Percentiles rank a stretch among this genome's conserved stretches.
These are phyloP conservation scores for Netelia melanura DNA, from an alignment of 2,888 invertebrate genomes.

Conservation along the genomic window DNA sequence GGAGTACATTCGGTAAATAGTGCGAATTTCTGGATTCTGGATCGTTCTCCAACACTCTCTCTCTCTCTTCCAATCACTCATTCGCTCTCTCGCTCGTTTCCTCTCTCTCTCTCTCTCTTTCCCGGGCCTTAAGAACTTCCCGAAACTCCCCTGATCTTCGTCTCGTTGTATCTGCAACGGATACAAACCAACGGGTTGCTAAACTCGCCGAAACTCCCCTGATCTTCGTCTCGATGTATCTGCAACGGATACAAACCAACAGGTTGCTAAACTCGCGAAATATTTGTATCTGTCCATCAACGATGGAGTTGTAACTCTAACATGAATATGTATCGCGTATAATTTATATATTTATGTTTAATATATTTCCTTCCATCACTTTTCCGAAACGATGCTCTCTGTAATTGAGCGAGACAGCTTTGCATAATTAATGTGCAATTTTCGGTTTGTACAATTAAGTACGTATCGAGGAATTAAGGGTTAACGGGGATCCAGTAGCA, in stretches of 20 bases:
- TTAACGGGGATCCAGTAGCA: too few relatives aligned
- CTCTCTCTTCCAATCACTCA: conserved; percentile 6
- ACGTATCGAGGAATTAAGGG: too few relatives aligned
- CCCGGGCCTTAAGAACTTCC: conserved; percentile 59
- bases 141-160: conserved; percentile 63
- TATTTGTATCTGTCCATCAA: neutral
- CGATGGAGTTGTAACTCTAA: conserved; percentile 7
- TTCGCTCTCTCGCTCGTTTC: conserved; percentile 15
- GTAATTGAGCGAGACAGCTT: too few relatives aligned
- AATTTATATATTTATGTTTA: neutral
- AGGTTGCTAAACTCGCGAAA: conserved; percentile 21
- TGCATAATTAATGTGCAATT: too few relatives aligned
- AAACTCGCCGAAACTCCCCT: conserved; percentile 33
- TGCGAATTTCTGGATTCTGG: conserved; percentile 1
- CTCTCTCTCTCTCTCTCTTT: conserved; percentile 25
- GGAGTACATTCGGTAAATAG: conserved; percentile 30
- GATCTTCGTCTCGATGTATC: conserved; percentile 62
- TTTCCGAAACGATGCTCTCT: too few relatives aligned
- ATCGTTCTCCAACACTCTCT: conserved; percentile 30
- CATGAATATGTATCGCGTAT: too few relatives aligned
- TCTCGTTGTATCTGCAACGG: conserved; percentile 63
- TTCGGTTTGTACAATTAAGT: too few relatives aligned
- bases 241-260: conserved; percentile 48
- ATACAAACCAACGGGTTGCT: conserved; percentile 38
- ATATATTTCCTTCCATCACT: neutral